phyloP scores from a whole-genome alignment of 2,113 vertebrate species.

The Osmerus eperlanus region DNA sequence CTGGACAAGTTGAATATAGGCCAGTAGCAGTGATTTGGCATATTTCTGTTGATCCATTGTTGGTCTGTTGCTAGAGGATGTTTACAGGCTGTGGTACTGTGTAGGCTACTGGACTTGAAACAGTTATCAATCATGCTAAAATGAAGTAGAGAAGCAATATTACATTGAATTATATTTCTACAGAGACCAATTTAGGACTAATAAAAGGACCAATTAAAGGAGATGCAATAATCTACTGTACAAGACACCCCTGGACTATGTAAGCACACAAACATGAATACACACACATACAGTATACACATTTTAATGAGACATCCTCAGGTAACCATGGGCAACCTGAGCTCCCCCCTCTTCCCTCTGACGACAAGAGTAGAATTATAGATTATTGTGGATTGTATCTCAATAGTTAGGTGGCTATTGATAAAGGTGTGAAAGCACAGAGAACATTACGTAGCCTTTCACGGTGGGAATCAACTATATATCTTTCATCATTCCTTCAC shows the following conservation, averaged over 20 bases:
- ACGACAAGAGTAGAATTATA: too few species aligned
- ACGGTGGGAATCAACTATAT: too few species aligned
- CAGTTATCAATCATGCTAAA: too few species aligned
- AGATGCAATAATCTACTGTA: neutral
- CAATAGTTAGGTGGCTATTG: too few species aligned
- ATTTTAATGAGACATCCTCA: conserved; percentile 44
- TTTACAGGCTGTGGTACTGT: too few species aligned
- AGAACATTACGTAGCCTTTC: too few species aligned
- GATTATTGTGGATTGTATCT: too few species aligned
- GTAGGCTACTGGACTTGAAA: too few species aligned
- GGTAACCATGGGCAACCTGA: conserved; percentile 61
- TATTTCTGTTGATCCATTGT: neutral
- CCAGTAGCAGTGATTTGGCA: neutral
- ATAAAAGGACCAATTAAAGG: conserved; percentile 29
- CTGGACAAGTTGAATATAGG: conserved; percentile 1
- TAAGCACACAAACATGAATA: conserved; percentile 13
- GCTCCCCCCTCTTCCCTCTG: conserved; percentile 24
- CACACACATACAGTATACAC: conserved; percentile 42
- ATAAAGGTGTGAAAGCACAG: too few species aligned
- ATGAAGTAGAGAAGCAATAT: too few species aligned
- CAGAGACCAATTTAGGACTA: neutral
- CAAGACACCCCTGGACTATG: conserved; percentile 3
- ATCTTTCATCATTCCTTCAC: too few species aligned
- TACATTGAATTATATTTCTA: conserved; percentile 15
- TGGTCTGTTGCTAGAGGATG: neutral